Conservation (phyloP, 2,113 vertebrate genomes). For the Oxygymnocypris stewartii region DNA sequence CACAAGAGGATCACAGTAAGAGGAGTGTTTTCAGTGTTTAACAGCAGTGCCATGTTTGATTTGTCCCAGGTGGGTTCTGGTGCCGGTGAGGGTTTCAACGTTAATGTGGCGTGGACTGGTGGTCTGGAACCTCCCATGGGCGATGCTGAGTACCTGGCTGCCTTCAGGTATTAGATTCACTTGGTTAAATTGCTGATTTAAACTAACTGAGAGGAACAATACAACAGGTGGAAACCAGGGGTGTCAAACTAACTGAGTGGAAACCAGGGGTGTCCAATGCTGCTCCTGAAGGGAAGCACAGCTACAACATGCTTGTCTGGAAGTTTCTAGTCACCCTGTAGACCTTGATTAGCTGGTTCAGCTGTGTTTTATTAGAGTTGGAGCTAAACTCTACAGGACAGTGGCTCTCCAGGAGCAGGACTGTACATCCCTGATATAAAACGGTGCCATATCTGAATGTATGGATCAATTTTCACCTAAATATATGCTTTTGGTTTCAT, state of each 20-base stretch:
- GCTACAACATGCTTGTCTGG: neutral
- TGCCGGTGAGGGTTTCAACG: constrained; percentile 87
- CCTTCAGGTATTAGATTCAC: constrained; percentile 82
- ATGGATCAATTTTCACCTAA: neutral
- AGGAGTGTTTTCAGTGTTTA: neutral
- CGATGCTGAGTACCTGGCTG: constrained; percentile 91
- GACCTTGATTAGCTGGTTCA: neutral
- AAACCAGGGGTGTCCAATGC: neutral
- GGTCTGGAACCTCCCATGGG: constrained; percentile 95
- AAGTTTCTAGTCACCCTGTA: neutral
- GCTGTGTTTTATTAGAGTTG: too few relatives aligned
- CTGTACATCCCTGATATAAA: neutral
- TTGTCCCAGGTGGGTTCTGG: constrained; percentile 84
- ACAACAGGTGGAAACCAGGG: too few relatives aligned
- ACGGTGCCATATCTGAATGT: neutral
- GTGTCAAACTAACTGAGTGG: too few relatives aligned
- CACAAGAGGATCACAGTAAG: neutral
- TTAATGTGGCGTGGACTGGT: constrained; percentile 92
- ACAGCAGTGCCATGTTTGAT: constrained; percentile 25
- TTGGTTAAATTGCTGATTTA: neutral
- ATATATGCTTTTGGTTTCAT: neutral
- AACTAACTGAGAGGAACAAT: neutral
- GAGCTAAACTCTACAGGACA: too few relatives aligned
- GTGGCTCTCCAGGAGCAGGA: too few relatives aligned
- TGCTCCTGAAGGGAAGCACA: too few relatives aligned